A percentile compares a stretch with the other conserved stretches of the same genome.
These are phyloP conservation scores for Cheilinus undulatus DNA, from an alignment of 2,113 vertebrate genomes.

Conservation along the genomic window DNA sequence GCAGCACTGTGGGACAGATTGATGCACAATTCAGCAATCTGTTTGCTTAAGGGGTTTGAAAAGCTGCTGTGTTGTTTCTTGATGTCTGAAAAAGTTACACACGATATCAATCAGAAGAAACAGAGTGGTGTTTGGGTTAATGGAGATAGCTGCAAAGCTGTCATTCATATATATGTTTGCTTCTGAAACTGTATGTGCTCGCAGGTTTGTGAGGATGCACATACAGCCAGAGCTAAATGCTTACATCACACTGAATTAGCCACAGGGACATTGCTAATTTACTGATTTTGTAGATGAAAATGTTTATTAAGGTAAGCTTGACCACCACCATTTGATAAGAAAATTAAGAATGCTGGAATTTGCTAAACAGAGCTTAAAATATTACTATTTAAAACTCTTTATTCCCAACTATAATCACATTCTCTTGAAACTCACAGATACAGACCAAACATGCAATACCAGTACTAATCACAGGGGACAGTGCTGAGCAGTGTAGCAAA, in stretches of 20 bases:
- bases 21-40: conserved; percentile 17
- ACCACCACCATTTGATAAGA: no score
- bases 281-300: not conserved
- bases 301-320: no score
- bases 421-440: no score
- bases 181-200: not conserved
- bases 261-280: no score
- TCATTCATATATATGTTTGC: not conserved
- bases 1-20: conserved; percentile 6
- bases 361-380: no score
- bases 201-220: not conserved
- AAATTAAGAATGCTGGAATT: no score
- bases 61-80: not conserved
- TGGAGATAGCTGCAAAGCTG: not conserved
- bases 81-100: conserved; percentile 10
- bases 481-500: no score
- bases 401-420: no score
- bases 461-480: no score
- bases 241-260: not conserved
- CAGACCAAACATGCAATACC: no score
- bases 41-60: conserved; percentile 24
- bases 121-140: not conserved
- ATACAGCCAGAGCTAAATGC: not conserved
- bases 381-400: no score
- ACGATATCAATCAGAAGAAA: not conserved